Conservation (phyloP, 2,797 vertebrate genomes). For the Syngnathus rostellatus region DNA sequence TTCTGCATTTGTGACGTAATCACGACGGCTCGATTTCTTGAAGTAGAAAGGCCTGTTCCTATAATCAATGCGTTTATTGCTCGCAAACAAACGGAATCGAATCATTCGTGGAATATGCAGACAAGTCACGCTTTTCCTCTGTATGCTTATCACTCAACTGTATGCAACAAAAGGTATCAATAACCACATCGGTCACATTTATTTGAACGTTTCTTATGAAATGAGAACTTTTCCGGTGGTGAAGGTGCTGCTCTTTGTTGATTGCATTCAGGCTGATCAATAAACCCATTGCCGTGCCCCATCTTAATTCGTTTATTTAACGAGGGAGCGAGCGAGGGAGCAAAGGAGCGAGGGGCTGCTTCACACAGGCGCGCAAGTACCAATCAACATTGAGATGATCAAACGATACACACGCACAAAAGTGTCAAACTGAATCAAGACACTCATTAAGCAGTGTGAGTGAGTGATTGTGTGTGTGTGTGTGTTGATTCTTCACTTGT, state of each 20-base stretch:
- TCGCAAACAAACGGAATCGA: background rate
- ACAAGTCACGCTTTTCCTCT: background rate
- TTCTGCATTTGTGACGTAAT: slow-evolving; percentile 62
- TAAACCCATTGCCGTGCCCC: slow-evolving; percentile 17
- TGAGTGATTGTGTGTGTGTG: background rate
- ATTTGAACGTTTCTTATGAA: background rate
- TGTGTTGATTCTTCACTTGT: background rate
- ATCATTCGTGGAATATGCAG: background rate
- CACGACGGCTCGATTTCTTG: background rate
- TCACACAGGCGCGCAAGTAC: slow-evolving; percentile 9
- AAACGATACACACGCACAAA: slow-evolving; percentile 36
- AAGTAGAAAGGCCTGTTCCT: background rate
- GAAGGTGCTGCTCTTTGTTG: slow-evolving; percentile 35
- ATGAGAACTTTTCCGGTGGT: background rate
- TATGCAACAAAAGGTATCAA: background rate
- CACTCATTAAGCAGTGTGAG: slow-evolving; percentile 24
- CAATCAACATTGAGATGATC: slow-evolving; percentile 21
- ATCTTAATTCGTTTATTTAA: slow-evolving; percentile 70
- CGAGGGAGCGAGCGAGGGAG: background rate
- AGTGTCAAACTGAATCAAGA: slow-evolving; percentile 68
- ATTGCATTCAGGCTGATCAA: slow-evolving; percentile 31
- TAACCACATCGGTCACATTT: too few relatives aligned
- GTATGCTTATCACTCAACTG: background rate
- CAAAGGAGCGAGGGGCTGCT: background rate
- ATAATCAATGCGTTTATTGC: background rate